Evolutionary conservation across 2,888 invertebrate species (phyloP).

Genomic region (Plebejus melissa): DNA sequence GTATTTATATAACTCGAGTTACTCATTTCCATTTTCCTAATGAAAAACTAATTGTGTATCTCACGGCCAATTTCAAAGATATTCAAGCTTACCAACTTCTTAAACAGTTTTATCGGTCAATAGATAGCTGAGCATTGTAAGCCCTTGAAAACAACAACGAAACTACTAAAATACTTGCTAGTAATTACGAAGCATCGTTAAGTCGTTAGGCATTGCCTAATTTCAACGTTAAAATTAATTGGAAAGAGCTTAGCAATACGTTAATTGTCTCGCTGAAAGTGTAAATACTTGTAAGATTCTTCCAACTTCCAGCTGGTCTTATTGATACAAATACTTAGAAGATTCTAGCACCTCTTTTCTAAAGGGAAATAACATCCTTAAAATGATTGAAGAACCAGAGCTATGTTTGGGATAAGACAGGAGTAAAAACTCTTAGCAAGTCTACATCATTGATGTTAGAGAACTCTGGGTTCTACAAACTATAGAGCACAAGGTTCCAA

Average conservation of each 20-base stretch:
- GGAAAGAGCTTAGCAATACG: conserved; percentile 4
- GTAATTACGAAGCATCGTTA: conserved; percentile 6
- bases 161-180: not conserved
- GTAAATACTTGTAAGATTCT: conserved; percentile 5
- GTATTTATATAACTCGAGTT: not conserved
- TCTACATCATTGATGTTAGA: too few species aligned
- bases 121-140: not conserved
- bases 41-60: not conserved
- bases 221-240: conserved; percentile 11
- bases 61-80: not conserved
- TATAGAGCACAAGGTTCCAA: too few species aligned
- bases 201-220: conserved; percentile 11
- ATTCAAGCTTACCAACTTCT: not conserved
- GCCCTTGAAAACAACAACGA: not conserved
- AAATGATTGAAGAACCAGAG: not conserved
- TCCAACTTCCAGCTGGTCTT: not conserved
- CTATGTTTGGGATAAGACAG: too few species aligned
- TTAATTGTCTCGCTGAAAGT: conserved; percentile 2
- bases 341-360: not conserved
- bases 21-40: not conserved
- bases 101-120: not conserved
- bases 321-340: conserved; percentile 12
- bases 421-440: too few species aligned
- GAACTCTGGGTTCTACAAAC: too few species aligned
- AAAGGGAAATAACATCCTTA: not conserved